Conservation (phyloP, 2,888 invertebrate genomes). For the Pristionchus fissidentatus region DNA sequence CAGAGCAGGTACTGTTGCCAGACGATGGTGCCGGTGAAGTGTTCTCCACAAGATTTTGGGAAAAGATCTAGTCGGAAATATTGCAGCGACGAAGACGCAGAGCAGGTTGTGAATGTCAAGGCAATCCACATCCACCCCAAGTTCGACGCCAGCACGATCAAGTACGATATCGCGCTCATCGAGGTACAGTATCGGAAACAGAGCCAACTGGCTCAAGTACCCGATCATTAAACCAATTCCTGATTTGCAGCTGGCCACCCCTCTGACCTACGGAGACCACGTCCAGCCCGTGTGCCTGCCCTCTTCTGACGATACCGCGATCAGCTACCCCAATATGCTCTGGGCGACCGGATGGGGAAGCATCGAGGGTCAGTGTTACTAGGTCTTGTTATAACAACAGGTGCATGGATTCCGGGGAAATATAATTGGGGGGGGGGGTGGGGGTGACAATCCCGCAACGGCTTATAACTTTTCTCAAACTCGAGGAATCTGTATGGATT, state of each 20-base stretch:
- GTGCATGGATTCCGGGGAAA: neutral
- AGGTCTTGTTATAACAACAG: neutral
- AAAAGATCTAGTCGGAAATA: neutral
- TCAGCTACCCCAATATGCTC: conserved; percentile 41
- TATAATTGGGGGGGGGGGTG: no score
- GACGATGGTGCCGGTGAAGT: neutral
- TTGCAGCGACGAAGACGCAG: conserved; percentile 43
- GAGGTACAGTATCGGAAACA: conserved; percentile 40
- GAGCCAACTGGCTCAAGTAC: neutral
- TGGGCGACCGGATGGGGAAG: conserved; percentile 56
- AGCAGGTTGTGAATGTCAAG: conserved; percentile 49
- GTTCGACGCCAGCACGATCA: conserved; percentile 13
- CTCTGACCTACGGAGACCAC: conserved; percentile 49
- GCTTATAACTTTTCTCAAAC: no score
- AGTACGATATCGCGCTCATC: conserved; percentile 54
- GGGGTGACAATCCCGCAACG: no score
- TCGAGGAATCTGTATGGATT: no score
- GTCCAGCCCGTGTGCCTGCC: conserved; percentile 54
- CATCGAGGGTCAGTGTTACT: conserved; percentile 8
- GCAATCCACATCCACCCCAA: conserved; percentile 52
- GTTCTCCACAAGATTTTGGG: no score
- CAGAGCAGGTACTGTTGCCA: conserved; percentile 43
- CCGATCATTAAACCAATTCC: neutral
- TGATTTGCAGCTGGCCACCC: neutral
- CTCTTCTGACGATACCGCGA: conserved; percentile 36